Percentiles rank a stretch among this genome's conserved stretches.
These are phyloP conservation scores for Eulemur macaco DNA, from an alignment of 2,113 vertebrate species.

Conservation along the genomic window DNA sequence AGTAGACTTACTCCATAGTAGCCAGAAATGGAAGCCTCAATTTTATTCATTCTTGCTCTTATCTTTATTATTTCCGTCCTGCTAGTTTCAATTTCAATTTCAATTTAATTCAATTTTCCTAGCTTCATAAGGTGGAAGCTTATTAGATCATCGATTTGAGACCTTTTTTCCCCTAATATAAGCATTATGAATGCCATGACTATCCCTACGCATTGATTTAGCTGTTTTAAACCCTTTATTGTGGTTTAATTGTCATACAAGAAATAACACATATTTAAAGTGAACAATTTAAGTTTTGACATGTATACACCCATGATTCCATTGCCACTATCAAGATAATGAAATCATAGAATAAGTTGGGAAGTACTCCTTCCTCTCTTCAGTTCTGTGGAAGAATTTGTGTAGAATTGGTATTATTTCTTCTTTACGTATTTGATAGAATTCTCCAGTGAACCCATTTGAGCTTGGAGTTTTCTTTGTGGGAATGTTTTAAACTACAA, in stretches of 20 bases:
- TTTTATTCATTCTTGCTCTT: constrained; percentile 25
- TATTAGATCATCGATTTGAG: not conserved
- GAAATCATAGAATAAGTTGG: not conserved
- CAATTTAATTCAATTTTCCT: not conserved
- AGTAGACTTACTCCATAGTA: not conserved
- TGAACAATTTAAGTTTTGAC: not conserved
- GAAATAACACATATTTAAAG: not conserved
- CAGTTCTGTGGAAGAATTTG: not conserved
- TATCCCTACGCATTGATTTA: not conserved
- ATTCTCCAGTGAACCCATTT: not conserved
- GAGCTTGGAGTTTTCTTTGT: not conserved
- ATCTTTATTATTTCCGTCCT: constrained; percentile 5
- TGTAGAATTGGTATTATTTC: not conserved
- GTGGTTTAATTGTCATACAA: not conserved
- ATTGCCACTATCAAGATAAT: not conserved
- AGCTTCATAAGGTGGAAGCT: constrained; percentile 13
- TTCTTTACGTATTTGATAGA: not conserved
- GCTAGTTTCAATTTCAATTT: not conserved
- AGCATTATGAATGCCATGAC: not conserved
- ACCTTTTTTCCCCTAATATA: not conserved
- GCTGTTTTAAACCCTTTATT: constrained; percentile 3
- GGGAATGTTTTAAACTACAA: not conserved
- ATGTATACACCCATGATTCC: not conserved
- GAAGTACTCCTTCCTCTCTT: not conserved
- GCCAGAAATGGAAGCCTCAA: not conserved